These are phyloP conservation scores for Drosophila sp. DNA, from an alignment of 1,140 invertebrate species.

Conservation along the genomic window DNA sequence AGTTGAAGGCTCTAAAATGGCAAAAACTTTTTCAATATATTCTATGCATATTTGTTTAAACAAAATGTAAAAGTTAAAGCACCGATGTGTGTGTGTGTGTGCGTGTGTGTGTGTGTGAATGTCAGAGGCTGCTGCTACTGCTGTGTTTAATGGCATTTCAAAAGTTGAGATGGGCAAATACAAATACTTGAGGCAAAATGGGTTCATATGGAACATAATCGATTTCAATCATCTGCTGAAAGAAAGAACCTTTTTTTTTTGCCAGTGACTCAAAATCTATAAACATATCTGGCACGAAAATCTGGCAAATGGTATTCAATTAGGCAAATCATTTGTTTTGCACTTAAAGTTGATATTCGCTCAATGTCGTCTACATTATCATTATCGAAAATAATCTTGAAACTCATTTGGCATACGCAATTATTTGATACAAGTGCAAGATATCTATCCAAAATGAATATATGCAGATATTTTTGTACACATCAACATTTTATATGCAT, in stretches of 20 bases:
- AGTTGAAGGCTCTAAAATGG: slow-evolving; percentile 35
- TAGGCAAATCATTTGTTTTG: neutral
- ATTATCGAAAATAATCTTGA: slow-evolving; percentile 12
- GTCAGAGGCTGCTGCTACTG: slow-evolving; percentile 2
- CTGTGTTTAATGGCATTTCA: slow-evolving; percentile 13
- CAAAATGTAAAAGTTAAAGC: slow-evolving; percentile 21
- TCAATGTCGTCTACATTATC: slow-evolving; percentile 43
- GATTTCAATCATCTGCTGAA: neutral
- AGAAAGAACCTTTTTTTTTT: neutral
- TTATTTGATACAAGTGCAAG: slow-evolving; percentile 24
- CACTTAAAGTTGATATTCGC: slow-evolving; percentile 24
- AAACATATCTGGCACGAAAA: too few relatives aligned
- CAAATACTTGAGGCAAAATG: slow-evolving; percentile 4
- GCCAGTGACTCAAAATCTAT: too few relatives aligned
- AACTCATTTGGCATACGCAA: slow-evolving; percentile 56
- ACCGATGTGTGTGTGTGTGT: neutral
- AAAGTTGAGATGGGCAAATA: slow-evolving; percentile 11
- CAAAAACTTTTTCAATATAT: slow-evolving; percentile 53
- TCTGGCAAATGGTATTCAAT: neutral
- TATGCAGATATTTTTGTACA: slow-evolving; percentile 43
- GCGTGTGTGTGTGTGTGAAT: neutral
- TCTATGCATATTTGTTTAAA: slow-evolving; percentile 17
- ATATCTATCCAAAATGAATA: neutral
- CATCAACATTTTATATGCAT: slow-evolving; percentile 53
- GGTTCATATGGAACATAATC: neutral